A percentile compares a stretch with the other conserved stretches of the same genome.
These are phyloP conservation scores for Drosophila monieri DNA, from an alignment of 2,888 invertebrate species.

Conservation along the genomic window DNA sequence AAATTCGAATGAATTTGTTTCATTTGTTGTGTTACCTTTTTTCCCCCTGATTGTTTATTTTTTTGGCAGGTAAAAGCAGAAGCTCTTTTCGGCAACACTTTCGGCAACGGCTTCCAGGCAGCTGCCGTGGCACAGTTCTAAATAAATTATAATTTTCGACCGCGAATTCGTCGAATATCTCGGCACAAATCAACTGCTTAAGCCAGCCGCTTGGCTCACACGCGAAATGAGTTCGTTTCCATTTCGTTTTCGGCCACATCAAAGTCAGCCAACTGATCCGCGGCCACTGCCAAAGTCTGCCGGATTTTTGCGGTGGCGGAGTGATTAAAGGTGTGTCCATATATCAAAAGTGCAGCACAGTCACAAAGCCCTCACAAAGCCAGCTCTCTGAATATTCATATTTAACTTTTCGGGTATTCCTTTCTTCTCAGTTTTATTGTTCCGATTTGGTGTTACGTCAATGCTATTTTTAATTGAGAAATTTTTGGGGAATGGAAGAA, in stretches of 20 bases:
- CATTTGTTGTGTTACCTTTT: slow-evolving; percentile 30
- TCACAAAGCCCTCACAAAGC: slow-evolving; percentile 47
- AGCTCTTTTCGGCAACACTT: slow-evolving; percentile 66
- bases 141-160: slow-evolving; percentile 74
- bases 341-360: slow-evolving; percentile 74
- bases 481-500: background rate
- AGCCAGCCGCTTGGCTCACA: slow-evolving; percentile 37
- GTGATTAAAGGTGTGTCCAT: slow-evolving; percentile 79
- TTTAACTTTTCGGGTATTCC: slow-evolving; percentile 9
- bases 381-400: slow-evolving; percentile 18
- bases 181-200: slow-evolving; percentile 78
- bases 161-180: slow-evolving; percentile 68
- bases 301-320: slow-evolving; percentile 71
- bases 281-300: slow-evolving; percentile 22
- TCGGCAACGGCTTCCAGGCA: slow-evolving; percentile 18
- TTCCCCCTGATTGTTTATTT: slow-evolving; percentile 41
- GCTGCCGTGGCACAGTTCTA: slow-evolving; percentile 62
- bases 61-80: slow-evolving; percentile 42
- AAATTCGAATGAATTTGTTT: slow-evolving; percentile 71
- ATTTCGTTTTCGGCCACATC: slow-evolving; percentile 78
- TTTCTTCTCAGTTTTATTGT: background rate
- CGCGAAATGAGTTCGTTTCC: slow-evolving; percentile 65
- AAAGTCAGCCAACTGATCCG: slow-evolving; percentile 48
- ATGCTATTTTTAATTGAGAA: slow-evolving; percentile 40
- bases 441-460: slow-evolving; percentile 15